phyloP scores from a whole-genome alignment of 2,797 vertebrate genomes.

The Anniella stebbinsi region DNA sequence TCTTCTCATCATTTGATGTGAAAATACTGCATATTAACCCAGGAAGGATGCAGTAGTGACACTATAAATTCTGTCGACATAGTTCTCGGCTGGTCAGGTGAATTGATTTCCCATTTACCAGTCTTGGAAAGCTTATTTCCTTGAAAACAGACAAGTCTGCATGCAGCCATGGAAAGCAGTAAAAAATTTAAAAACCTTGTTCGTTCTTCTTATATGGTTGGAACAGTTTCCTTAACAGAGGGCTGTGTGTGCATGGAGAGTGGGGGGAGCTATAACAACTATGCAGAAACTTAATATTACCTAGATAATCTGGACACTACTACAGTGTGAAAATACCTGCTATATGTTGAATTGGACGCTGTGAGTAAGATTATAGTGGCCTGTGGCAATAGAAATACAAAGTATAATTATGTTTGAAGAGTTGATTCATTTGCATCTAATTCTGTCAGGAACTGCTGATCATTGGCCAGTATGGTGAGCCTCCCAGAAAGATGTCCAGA shows the following conservation, averaged over 20 bases:
- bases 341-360: constrained; percentile 32
- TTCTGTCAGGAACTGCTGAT: not conserved
- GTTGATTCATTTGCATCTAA: not conserved
- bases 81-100: constrained; percentile 32
- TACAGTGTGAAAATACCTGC: constrained; percentile 16
- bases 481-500: not conserved
- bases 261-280: not conserved
- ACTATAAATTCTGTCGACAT: constrained; percentile 55
- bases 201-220: constrained; percentile 31
- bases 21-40: constrained; percentile 53
- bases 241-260: constrained; percentile 13
- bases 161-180: constrained; percentile 47
- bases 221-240: constrained; percentile 34
- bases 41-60: constrained; percentile 33
- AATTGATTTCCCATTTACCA: constrained; percentile 63
- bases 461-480: too few species aligned
- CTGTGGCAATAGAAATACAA: not conserved
- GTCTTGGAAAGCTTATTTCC: constrained; percentile 54
- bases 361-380: not conserved
- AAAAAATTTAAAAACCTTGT: constrained; percentile 22
- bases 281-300: constrained; percentile 15
- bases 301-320: not conserved
- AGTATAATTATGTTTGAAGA: not conserved
- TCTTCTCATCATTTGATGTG: constrained; percentile 34
- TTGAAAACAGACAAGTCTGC: constrained; percentile 53